Evolutionary conservation across 2,797 vertebrate genomes (phyloP).

Genomic region (Thalassophryne amazonica): DNA sequence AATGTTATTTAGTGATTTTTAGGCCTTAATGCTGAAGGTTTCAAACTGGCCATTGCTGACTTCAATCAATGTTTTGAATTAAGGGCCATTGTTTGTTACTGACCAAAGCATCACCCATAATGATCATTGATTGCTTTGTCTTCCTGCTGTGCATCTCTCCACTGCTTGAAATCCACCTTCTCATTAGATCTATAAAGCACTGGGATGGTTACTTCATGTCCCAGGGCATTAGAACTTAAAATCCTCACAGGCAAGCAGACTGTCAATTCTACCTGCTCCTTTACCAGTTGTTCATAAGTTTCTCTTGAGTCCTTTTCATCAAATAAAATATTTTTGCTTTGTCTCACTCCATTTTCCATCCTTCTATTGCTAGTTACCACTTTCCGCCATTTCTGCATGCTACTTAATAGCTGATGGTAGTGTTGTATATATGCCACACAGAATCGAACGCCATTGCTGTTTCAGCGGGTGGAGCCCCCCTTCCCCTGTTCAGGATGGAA

Average conservation of each 20-base stretch:
- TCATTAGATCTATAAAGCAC: conserved; percentile 23
- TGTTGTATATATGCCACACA: conserved; percentile 87
- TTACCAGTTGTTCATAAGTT: conserved; percentile 43
- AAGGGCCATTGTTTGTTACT: neutral
- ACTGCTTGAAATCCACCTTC: neutral
- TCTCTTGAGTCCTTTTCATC: conserved; percentile 8
- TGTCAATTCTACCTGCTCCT: conserved; percentile 29
- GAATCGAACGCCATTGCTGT: conserved; percentile 97
- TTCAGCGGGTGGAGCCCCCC: conserved; percentile 95
- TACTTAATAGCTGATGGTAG: conserved; percentile 82
- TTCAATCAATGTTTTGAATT: neutral
- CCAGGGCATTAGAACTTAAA: too few relatives aligned
- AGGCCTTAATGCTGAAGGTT: too few relatives aligned
- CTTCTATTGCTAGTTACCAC: conserved; percentile 48
- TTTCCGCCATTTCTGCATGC: conserved; percentile 72
- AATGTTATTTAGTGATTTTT: too few relatives aligned
- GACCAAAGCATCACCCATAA: conserved; percentile 4
- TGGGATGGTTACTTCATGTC: conserved; percentile 36
- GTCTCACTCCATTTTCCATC: conserved; percentile 31
- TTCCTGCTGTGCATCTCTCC: neutral
- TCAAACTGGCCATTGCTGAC: too few relatives aligned
- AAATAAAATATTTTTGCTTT: too few relatives aligned
- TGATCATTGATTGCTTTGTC: neutral
- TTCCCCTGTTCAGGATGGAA: conserved; percentile 86
- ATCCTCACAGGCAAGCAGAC: too few relatives aligned